phyloP scores from a whole-genome alignment of 2,888 invertebrate species.

The Schrankia costaestrigalis region DNA sequence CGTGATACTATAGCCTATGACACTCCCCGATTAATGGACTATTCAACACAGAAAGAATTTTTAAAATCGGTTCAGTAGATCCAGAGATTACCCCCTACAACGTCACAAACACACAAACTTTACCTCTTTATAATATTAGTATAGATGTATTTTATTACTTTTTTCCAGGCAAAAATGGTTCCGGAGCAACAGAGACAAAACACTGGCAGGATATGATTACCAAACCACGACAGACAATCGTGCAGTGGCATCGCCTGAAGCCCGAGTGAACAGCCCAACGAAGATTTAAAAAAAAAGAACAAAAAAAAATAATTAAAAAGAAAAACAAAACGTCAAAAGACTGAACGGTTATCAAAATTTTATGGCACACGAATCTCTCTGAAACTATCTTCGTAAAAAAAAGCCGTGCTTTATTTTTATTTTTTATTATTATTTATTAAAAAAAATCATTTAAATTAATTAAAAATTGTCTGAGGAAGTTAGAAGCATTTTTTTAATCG shows the following conservation, averaged over 20 bases:
- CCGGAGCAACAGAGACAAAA: conserved; percentile 96
- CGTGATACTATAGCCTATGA: too few species aligned
- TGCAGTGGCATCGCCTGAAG: conserved; percentile 98
- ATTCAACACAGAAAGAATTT: too few species aligned
- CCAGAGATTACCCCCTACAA: too few species aligned
- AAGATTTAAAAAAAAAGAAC: conserved; percentile 33
- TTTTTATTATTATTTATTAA: background rate
- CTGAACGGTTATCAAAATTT: conserved; percentile 70
- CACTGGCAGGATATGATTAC: conserved; percentile 99
- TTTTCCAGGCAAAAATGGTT: conserved; percentile 85
- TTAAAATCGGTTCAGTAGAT: too few species aligned
- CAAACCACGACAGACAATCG: conserved; percentile 96
- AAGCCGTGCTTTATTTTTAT: conserved; percentile 22
- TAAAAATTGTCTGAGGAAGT: too few species aligned
- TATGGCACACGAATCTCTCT: conserved; percentile 43
- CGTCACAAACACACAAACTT: too few species aligned
- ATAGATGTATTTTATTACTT: too few species aligned
- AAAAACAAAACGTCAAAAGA: conserved; percentile 73
- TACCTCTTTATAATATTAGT: too few species aligned
- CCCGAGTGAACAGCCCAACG: conserved; percentile 90
- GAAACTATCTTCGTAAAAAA: conserved; percentile 33
- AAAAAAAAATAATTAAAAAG: conserved; percentile 31
- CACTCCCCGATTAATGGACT: too few species aligned
- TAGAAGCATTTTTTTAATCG: too few species aligned
- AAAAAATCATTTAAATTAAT: too few species aligned